Evolutionary conservation across 2,113 vertebrate species (phyloP).

Genomic region (Lophotis ruficrista): DNA sequence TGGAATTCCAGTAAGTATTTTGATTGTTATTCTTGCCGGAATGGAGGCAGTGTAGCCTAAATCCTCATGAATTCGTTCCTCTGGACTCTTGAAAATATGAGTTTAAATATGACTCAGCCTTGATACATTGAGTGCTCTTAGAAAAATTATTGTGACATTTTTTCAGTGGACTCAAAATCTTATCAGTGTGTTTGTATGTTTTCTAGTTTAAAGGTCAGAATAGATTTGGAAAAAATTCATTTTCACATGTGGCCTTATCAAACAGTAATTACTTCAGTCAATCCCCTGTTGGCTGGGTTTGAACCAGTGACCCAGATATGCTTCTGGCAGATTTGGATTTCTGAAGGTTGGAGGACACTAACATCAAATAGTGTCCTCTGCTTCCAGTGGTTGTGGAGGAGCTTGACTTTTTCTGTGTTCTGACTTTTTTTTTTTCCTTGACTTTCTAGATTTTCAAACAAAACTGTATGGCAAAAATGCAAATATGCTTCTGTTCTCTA

Average conservation of each 20-base stretch:
- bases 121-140: not conserved
- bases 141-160: not conserved
- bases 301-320: not conserved
- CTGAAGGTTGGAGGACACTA: not conserved
- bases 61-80: not conserved
- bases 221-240: not conserved
- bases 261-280: not conserved
- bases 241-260: not conserved
- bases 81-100: not conserved
- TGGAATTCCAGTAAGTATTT: constrained; percentile 75
- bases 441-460: not conserved
- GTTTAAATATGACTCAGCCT: not conserved
- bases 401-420: not conserved
- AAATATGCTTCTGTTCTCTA: not conserved
- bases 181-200: not conserved
- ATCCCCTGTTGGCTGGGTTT: not conserved
- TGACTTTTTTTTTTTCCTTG: not conserved
- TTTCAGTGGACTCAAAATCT: not conserved
- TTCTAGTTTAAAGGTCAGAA: not conserved
- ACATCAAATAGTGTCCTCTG: not conserved
- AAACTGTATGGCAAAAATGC: not conserved
- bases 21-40: not conserved
- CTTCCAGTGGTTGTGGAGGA: not conserved
- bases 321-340: not conserved
- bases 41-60: not conserved